phyloP scores from a whole-genome alignment of 2,888 invertebrate genomes.

The Papilio gigon region DNA sequence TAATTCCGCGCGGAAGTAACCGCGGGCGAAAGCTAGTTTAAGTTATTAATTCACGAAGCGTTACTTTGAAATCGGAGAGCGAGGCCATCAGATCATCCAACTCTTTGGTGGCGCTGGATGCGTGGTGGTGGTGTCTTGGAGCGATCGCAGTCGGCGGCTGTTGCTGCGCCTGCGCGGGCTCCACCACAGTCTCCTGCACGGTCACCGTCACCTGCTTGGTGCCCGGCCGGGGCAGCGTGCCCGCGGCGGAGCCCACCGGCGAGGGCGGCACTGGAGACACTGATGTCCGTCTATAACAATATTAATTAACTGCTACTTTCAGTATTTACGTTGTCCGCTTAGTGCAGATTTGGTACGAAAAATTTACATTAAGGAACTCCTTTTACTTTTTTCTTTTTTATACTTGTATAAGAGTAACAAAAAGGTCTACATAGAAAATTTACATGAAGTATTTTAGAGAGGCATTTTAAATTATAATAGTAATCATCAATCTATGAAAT shows the following conservation, averaged over 20 bases:
- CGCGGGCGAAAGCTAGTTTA: too few relatives aligned
- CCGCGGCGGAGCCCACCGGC: slow-evolving; percentile 56
- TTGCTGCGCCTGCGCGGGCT: slow-evolving; percentile 71
- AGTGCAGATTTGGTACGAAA: too few relatives aligned
- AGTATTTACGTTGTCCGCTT: too few relatives aligned
- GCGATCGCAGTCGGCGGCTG: slow-evolving; percentile 61
- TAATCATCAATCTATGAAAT: too few relatives aligned
- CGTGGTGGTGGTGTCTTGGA: slow-evolving; percentile 73
- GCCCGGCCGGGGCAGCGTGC: slow-evolving; percentile 76
- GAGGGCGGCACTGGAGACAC: slow-evolving; percentile 61
- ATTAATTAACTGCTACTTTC: background rate
- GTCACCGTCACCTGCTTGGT: slow-evolving; percentile 83
- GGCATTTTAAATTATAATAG: too few relatives aligned
- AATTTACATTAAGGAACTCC: too few relatives aligned
- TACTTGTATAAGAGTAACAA: too few relatives aligned
- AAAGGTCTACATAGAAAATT: too few relatives aligned
- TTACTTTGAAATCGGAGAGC: slow-evolving; percentile 96
- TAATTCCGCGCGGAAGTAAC: too few relatives aligned
- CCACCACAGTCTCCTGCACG: slow-evolving; percentile 80
- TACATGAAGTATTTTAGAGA: too few relatives aligned
- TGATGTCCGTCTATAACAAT: slow-evolving; percentile 62
- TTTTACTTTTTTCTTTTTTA: too few relatives aligned
- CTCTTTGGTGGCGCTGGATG: slow-evolving; percentile 96
- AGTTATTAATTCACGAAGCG: background rate
- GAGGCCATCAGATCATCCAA: slow-evolving; percentile 98